These are phyloP conservation scores for Sebastes matsubarae DNA, from an alignment of 2,797 vertebrate species.

Conservation along the genomic window DNA sequence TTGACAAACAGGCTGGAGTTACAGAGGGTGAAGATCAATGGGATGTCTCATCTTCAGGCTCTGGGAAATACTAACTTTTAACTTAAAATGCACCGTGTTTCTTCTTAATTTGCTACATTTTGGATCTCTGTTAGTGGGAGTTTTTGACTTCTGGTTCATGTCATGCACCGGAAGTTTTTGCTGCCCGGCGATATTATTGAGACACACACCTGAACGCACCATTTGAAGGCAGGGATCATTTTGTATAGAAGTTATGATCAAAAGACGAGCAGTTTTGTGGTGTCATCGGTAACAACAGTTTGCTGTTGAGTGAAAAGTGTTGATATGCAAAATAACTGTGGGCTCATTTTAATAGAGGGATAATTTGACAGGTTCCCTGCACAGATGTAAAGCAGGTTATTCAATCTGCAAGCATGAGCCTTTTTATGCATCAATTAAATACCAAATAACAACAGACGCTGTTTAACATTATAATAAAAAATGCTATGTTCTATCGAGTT, in stretches of 20 bases:
- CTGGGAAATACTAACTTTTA: conserved; percentile 47
- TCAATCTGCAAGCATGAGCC: background rate
- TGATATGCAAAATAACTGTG: background rate
- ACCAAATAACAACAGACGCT: background rate
- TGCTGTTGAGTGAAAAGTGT: conserved; percentile 2
- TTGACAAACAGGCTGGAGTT: conserved; percentile 62
- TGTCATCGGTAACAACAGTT: background rate
- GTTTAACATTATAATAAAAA: background rate
- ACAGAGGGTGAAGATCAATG: conserved; percentile 51
- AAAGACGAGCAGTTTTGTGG: background rate
- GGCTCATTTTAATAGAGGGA: conserved; percentile 7
- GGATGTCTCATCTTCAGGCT: conserved; percentile 37
- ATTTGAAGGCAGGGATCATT: conserved; percentile 22
- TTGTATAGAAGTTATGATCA: conserved; percentile 20
- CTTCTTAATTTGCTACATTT: conserved; percentile 44
- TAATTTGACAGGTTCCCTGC: conserved; percentile 8
- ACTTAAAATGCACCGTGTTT: conserved; percentile 29
- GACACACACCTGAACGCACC: conserved; percentile 21
- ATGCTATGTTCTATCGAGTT: background rate
- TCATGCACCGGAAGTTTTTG: conserved; percentile 11
- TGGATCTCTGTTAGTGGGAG: background rate
- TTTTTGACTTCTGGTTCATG: conserved; percentile 3
- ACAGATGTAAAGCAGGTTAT: conserved; percentile 27
- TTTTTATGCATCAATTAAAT: conserved; percentile 2
- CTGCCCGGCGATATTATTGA: conserved; percentile 1